Percentiles rank a stretch among this genome's conserved stretches.
Conservation (phyloP, 2,113 vertebrate species). For the Motacilla tschutschensis region DNA sequence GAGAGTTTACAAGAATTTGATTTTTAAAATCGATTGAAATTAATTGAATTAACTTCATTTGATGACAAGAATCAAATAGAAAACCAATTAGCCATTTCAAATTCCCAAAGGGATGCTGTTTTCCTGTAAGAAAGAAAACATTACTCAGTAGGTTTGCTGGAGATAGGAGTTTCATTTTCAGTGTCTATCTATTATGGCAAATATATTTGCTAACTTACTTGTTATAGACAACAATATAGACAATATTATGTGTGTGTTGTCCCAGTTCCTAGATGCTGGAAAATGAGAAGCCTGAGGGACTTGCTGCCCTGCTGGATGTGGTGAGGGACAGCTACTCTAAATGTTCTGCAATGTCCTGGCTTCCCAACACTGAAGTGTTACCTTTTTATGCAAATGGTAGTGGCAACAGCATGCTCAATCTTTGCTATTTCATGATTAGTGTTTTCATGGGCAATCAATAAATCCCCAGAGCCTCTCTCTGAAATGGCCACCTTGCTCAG, state of each 20-base stretch:
- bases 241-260: background rate
- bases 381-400: conserved; percentile 15
- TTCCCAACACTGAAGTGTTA: background rate
- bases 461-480: background rate
- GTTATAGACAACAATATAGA: background rate
- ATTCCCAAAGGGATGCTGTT: background rate
- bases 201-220: background rate
- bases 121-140: background rate
- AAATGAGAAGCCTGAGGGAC: background rate
- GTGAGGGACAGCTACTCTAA: background rate
- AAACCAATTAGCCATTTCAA: background rate
- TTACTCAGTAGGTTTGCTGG: background rate
- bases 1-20: background rate
- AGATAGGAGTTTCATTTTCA: background rate
- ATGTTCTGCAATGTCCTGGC: background rate
- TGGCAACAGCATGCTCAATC: background rate
- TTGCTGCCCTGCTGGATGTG: background rate
- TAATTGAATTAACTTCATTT: background rate
- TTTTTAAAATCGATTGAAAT: background rate
- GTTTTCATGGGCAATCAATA: conserved; percentile 33
- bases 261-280: background rate
- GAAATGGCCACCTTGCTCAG: conserved; percentile 16
- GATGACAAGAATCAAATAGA: background rate
- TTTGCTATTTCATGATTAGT: conserved; percentile 27
- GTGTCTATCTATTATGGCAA: background rate